Percentiles rank a stretch among this genome's conserved stretches.
These are phyloP conservation scores for Lagopus muta DNA, from an alignment of 2,113 vertebrate genomes.

Conservation along the genomic window DNA sequence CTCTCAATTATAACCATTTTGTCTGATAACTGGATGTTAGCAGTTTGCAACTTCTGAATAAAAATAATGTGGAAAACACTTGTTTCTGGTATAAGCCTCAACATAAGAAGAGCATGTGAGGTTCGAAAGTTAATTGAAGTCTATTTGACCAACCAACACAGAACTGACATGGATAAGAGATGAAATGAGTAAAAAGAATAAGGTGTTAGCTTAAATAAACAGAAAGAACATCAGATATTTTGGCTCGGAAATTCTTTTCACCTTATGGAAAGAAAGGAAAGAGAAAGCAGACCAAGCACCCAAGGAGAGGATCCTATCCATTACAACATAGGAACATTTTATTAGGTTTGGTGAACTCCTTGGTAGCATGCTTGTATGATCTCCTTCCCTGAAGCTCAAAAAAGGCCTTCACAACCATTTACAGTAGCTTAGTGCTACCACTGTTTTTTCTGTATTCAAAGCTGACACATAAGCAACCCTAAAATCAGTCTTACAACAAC, in stretches of 20 bases:
- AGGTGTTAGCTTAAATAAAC: background rate
- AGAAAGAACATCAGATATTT: background rate
- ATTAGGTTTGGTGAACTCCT: background rate
- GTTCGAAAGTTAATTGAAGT: background rate
- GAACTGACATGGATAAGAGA: background rate
- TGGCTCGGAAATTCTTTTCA: background rate
- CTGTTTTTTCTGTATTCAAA: background rate
- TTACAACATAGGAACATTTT: background rate
- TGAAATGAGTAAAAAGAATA: background rate
- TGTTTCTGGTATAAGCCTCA: background rate
- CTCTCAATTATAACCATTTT: background rate
- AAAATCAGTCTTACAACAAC: constrained; percentile 9
- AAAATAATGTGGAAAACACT: background rate
- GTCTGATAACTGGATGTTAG: background rate
- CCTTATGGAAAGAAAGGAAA: background rate
- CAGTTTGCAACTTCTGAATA: background rate
- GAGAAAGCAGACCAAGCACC: background rate
- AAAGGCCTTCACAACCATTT: background rate
- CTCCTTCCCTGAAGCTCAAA: background rate
- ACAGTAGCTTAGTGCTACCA: background rate
- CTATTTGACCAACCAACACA: background rate
- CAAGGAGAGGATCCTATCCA: background rate
- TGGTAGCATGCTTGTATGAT: background rate
- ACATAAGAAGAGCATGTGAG: background rate
- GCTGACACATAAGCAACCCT: background rate